Evolutionary conservation across 2,888 invertebrate genomes (phyloP).

Genomic region (Sarcophaga caerulescens): DNA sequence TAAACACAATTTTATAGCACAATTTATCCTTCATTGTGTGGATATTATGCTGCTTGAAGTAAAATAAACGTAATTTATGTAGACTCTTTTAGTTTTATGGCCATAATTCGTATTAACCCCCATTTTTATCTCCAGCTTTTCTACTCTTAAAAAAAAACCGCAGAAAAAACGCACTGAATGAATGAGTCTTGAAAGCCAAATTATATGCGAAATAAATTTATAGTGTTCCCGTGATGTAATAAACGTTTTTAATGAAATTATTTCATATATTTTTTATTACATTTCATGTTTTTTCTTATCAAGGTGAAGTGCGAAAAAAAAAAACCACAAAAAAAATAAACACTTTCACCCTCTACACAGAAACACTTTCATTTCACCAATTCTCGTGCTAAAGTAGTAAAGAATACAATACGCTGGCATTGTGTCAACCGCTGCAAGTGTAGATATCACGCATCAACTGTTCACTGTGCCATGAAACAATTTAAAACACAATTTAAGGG

Average conservation of each 20-base stretch:
- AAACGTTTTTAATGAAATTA: constrained; percentile 41
- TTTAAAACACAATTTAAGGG: constrained; percentile 38
- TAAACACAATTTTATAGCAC: too few relatives aligned
- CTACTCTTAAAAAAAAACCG: not conserved
- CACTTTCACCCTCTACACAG: too few relatives aligned
- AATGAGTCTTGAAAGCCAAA: not conserved
- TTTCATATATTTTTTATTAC: constrained; percentile 6
- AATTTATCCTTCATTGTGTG: too few relatives aligned
- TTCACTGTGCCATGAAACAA: constrained; percentile 39
- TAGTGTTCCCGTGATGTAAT: not conserved
- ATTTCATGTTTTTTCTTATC: too few relatives aligned
- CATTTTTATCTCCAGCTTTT: not conserved
- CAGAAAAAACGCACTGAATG: not conserved
- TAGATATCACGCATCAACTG: constrained; percentile 41
- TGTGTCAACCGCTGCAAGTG: constrained; percentile 29
- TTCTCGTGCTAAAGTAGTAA: not conserved
- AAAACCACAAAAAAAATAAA: too few relatives aligned
- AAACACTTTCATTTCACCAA: not conserved
- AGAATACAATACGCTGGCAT: constrained; percentile 7
- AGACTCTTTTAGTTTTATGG: constrained; percentile 5
- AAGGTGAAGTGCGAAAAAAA: constrained; percentile 3
- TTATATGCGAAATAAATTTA: not conserved
- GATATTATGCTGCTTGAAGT: too few relatives aligned
- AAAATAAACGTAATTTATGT: not conserved
- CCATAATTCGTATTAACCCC: not conserved